phyloP scores from a whole-genome alignment of 2,113 vertebrate species.

The Taurulus bubalis region DNA sequence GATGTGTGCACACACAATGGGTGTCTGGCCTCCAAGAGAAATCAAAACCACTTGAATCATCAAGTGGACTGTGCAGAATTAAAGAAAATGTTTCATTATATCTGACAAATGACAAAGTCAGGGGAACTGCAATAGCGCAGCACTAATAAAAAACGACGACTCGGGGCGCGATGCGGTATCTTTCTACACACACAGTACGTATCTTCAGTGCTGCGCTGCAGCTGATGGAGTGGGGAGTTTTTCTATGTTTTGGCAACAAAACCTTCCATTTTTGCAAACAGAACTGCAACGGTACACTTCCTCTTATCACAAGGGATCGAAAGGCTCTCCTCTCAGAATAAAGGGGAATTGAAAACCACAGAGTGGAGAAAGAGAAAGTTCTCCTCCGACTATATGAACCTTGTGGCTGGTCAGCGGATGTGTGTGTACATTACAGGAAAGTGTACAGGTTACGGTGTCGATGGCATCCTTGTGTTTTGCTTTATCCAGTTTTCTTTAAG shows the following conservation, averaged over 20 bases:
- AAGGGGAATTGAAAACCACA: constrained; percentile 41
- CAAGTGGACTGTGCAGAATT: not conserved
- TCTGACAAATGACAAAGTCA: not conserved
- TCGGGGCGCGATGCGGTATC: not conserved
- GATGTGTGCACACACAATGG: not conserved
- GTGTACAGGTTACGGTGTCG: not conserved
- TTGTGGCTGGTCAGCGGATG: not conserved
- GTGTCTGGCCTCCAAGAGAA: not conserved
- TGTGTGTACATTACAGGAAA: not conserved
- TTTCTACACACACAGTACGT: not conserved
- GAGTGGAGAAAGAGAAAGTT: constrained; percentile 3
- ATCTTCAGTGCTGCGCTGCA: not conserved
- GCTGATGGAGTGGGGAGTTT: constrained; percentile 41
- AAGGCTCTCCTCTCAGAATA: not conserved
- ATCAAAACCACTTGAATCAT: not conserved
- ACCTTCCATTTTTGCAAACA: constrained; percentile 63
- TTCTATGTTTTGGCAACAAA: constrained; percentile 70
- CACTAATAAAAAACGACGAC: not conserved
- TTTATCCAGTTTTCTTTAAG: not conserved
- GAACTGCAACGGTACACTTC: constrained; percentile 54
- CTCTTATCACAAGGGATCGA: constrained; percentile 21
- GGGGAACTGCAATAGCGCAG: not conserved
- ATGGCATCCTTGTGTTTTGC: not conserved
- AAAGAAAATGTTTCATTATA: not conserved
- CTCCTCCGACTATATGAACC: not conserved